Percentiles rank a stretch among this genome's conserved stretches.
Conservation (phyloP, 1,140 invertebrate species). For the Drosophila cardini region DNA sequence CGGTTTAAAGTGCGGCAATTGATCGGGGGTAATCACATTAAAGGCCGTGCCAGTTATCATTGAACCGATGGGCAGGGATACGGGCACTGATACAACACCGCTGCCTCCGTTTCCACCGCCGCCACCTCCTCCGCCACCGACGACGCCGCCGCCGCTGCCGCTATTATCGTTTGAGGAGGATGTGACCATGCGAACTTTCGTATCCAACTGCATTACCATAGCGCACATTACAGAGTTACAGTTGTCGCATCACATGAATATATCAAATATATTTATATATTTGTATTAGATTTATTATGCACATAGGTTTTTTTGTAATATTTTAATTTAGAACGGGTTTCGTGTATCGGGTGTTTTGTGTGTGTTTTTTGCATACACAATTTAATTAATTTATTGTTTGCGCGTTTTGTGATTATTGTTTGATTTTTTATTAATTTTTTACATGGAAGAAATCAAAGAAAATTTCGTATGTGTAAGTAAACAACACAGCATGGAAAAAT, state of each 20-base stretch:
- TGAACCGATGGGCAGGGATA: constrained; percentile 91
- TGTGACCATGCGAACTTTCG: constrained; percentile 84
- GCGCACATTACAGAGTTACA: constrained; percentile 70
- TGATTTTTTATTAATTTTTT: constrained; percentile 47
- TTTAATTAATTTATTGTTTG: constrained; percentile 12
- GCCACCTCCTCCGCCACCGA: constrained; percentile 63
- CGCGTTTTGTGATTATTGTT: constrained; percentile 1
- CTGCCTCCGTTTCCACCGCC: constrained; percentile 36
- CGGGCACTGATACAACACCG: constrained; percentile 85
- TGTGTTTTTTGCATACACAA: constrained; percentile 13
- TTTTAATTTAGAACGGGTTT: no score
- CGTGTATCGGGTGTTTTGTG: no score
- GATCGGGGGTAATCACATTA: constrained; percentile 93
- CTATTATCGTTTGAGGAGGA: constrained; percentile 82
- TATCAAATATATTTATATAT: no score
- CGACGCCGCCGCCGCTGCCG: constrained; percentile 67
- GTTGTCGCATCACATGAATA: constrained; percentile 1
- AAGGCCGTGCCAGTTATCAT: constrained; percentile 92
- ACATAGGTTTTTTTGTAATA: no score
- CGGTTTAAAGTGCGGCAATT: constrained; percentile 91
- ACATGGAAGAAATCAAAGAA: constrained; percentile 68
- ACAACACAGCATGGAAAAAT: constrained; percentile 83
- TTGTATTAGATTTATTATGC: no score
- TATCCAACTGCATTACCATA: constrained; percentile 84
- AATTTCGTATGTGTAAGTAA: constrained; percentile 83